These are phyloP conservation scores for Hypselothyrea guttata DNA, from an alignment of 2,888 invertebrate genomes.

Conservation along the genomic window DNA sequence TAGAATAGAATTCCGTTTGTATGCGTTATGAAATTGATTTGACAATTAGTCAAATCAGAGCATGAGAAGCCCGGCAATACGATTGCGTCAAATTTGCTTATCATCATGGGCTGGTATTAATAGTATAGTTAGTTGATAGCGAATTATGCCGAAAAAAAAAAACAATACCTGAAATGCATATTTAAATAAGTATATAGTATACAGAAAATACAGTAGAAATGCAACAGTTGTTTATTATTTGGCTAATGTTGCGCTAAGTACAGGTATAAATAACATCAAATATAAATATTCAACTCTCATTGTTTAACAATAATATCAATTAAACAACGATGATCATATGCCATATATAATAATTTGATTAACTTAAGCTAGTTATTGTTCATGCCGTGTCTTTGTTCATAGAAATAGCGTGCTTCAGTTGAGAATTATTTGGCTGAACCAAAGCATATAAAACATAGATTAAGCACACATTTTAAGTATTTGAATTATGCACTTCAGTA, in stretches of 20 bases:
- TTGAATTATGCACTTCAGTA: not conserved
- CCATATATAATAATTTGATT: too few relatives aligned
- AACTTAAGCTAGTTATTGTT: too few relatives aligned
- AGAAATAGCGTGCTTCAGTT: too few relatives aligned
- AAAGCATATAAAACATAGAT: constrained; percentile 11
- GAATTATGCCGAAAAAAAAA: constrained; percentile 12
- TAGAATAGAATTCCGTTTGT: constrained; percentile 5
- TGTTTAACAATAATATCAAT: constrained; percentile 2
- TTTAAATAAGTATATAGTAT: too few relatives aligned
- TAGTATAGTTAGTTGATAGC: constrained; percentile 11
- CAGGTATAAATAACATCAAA: constrained; percentile 18
- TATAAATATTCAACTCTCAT: constrained; percentile 32
- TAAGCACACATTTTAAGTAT: not conserved
- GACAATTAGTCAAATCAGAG: constrained; percentile 25
- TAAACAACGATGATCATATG: not conserved
- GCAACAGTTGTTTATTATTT: constrained; percentile 33
- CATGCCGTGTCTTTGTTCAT: not conserved
- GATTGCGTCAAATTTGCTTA: constrained; percentile 60
- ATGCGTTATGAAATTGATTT: constrained; percentile 28
- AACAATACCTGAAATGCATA: too few relatives aligned
- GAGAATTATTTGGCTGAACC: too few relatives aligned
- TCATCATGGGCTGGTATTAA: constrained; percentile 25
- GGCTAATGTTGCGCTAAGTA: constrained; percentile 31
- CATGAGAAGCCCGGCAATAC: constrained; percentile 11
- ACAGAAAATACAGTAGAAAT: too few relatives aligned